These are phyloP conservation scores for Meandrina meandrites DNA, from an alignment of 92 coral and sea anemone genomes.

Conservation along the genomic window DNA sequence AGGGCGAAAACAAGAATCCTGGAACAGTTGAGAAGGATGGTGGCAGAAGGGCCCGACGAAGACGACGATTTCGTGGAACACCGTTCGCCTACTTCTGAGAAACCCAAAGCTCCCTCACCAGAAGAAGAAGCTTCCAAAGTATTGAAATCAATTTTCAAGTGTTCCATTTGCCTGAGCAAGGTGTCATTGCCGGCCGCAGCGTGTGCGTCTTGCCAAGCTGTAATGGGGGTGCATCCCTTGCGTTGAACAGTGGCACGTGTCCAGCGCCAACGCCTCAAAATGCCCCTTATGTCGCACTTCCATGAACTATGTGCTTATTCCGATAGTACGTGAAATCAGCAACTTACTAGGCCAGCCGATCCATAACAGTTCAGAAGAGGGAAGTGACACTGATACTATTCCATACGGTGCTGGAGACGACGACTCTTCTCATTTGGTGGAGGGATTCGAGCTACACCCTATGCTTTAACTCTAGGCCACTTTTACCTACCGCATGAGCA, in stretches of 20 bases:
- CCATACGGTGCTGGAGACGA: slow-evolving; percentile 32
- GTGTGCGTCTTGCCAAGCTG: slow-evolving; percentile 30
- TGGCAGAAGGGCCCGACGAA: slow-evolving; percentile 14
- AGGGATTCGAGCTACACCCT: slow-evolving; percentile 15
- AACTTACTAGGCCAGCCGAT: slow-evolving; percentile 5
- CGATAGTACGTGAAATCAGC: slow-evolving; percentile 40
- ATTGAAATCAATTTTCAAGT: slow-evolving; percentile 32
- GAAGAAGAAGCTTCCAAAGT: slow-evolving; percentile 15
- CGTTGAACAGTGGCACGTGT: slow-evolving; percentile 57
- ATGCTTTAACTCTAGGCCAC: slow-evolving; percentile 9
- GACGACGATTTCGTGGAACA: slow-evolving; percentile 16
- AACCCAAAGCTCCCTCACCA: neutral
- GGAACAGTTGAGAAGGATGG: slow-evolving; percentile 29
- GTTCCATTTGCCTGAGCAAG: slow-evolving; percentile 40
- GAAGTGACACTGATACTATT: slow-evolving; percentile 34
- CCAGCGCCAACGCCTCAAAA: slow-evolving; percentile 11
- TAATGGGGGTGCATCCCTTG: slow-evolving; percentile 53
- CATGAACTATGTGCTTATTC: slow-evolving; percentile 39
- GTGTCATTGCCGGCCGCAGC: slow-evolving; percentile 52
- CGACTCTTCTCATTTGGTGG: neutral
- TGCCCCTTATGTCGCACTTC: slow-evolving; percentile 49
- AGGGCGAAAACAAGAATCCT: slow-evolving; percentile 35
- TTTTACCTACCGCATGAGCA: too few relatives aligned
- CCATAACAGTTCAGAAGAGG: slow-evolving; percentile 28
- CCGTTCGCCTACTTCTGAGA: neutral